These are phyloP conservation scores for Toxonevra muliebris DNA, from an alignment of 2,888 invertebrate genomes.

Conservation along the genomic window DNA sequence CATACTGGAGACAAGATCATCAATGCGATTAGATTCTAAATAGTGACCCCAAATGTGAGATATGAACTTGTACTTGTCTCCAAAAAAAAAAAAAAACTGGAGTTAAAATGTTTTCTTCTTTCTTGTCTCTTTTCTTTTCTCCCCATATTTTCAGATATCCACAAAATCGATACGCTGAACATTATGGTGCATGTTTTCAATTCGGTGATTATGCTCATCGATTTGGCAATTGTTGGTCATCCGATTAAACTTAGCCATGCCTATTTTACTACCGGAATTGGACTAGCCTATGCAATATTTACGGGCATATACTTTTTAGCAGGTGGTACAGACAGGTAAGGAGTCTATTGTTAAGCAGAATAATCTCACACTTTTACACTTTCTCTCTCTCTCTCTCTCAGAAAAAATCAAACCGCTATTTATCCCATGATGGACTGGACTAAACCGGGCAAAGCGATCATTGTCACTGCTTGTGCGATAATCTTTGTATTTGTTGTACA, in stretches of 20 bases:
- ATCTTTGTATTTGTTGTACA: slow-evolving; percentile 72
- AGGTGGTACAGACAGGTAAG: slow-evolving; percentile 76
- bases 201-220: slow-evolving; percentile 76
- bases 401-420: slow-evolving; percentile 72
- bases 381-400: slow-evolving; percentile 46
- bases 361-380: not conserved
- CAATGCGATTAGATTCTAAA: too few relatives aligned
- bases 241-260: slow-evolving; percentile 70
- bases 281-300: slow-evolving; percentile 74
- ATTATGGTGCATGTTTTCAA: slow-evolving; percentile 70
- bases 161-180: slow-evolving; percentile 64
- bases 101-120: not conserved
- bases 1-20: too few relatives aligned
- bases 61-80: too few relatives aligned
- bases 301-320: slow-evolving; percentile 75
- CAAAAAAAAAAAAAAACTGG: too few relatives aligned
- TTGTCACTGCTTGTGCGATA: slow-evolving; percentile 70
- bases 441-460: slow-evolving; percentile 69
- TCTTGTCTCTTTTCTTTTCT: not conserved
- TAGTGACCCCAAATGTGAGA: too few relatives aligned
- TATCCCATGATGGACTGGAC: slow-evolving; percentile 84
- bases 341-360: slow-evolving; percentile 1
- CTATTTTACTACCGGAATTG: slow-evolving; percentile 72
- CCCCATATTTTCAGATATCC: slow-evolving; percentile 53
- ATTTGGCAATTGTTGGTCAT: slow-evolving; percentile 76